Evolutionary conservation across 2,113 vertebrate species (phyloP), one percentile per base, ranked within the genome.

Genomic region (Psilopsiagon aurifrons): DNA sequence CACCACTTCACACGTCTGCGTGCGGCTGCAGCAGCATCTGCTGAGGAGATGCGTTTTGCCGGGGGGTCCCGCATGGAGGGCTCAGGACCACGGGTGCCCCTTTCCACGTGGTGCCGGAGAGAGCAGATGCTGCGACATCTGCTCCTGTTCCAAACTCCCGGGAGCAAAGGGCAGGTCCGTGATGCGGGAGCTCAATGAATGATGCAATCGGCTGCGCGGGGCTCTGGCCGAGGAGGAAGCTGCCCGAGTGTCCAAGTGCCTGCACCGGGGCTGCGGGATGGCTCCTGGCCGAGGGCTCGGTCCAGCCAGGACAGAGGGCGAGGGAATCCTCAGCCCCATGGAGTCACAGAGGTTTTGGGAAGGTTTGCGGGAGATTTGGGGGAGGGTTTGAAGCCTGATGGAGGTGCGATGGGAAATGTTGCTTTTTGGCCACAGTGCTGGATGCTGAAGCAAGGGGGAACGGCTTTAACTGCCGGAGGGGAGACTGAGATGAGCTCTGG

Each of bases 221-320:
- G 51, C 47, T 84, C 60, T 78, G 91, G 68, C 49, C 80, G 73
- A 39, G 94, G 25, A n/a, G 11, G 52, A 46, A 47, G 66, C 83
- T 90, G 70, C 57, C 89, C 51, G 7, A 67, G 74, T 8, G 66
- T 89, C 60, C 24, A 7, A 52, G 64, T 0, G 23, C 81, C 28
- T n/a, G 69, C 62, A 57, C 39, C 4, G 1, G 51, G 49, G 76
- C 25, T 90, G 59, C 2, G 3, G 57, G 78, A 46, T 0, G 28
- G 77, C 75, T 71, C 35, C 60, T 55, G 79, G n/a, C 39, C 54
- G 8, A 19, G 49, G 39, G 29, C 10, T 60, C 12, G 9, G 25
- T 22, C n/a, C 0, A 1, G 31, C 27, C 43, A 1, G 44, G 60
- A 25, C 5, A 1, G 0, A 0, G 17, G 2, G 3, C 31, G 27